A percentile compares a stretch with the other conserved stretches of the same genome.
Evolutionary conservation across 2,888 invertebrate species (phyloP).

Genomic region (Aphodius sticticus): DNA sequence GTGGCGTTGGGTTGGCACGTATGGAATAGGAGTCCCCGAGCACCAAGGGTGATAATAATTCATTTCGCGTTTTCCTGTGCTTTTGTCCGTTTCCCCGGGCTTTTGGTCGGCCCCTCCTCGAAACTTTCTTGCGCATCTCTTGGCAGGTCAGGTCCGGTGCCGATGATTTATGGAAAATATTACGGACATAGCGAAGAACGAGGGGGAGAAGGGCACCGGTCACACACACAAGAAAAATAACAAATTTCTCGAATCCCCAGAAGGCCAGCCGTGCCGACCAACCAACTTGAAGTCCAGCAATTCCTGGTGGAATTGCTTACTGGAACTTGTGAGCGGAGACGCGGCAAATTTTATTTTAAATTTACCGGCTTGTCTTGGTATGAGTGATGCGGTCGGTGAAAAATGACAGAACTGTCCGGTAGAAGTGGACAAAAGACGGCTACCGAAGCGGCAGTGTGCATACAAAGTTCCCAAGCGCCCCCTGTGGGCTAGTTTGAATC

Average conservation of each 20-base stretch:
- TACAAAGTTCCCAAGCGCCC: background rate
- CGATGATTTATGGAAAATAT: conserved; percentile 64
- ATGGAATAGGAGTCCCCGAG: conserved; percentile 47
- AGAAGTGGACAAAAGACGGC: conserved; percentile 13
- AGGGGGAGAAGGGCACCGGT: conserved; percentile 40
- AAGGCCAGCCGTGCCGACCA: conserved; percentile 41
- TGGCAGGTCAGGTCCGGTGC: conserved; percentile 56
- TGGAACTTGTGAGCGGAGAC: conserved; percentile 52
- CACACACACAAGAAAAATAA: conserved; percentile 55
- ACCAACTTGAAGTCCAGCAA: conserved; percentile 53
- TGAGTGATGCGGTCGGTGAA: conserved; percentile 33
- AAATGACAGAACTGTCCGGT: conserved; percentile 23
- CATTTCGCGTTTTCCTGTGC: conserved; percentile 52
- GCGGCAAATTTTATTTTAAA: conserved; percentile 56
- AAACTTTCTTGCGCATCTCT: conserved; percentile 52
- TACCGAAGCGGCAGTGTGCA: conserved; percentile 8
- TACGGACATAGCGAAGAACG: conserved; percentile 50
- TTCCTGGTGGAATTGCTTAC: conserved; percentile 37
- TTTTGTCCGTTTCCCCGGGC: conserved; percentile 44
- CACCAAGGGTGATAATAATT: conserved; percentile 54
- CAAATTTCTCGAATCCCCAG: conserved; percentile 55
- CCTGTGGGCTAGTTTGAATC: background rate
- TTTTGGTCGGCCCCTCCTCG: conserved; percentile 49
- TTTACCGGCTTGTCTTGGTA: conserved; percentile 44
- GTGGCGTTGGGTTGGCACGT: conserved; percentile 28